A percentile compares a stretch with the other conserved stretches of the same genome.
These are phyloP conservation scores for Oophaga sylvatica DNA, from an alignment of 2,797 vertebrate species.

Conservation along the genomic window DNA sequence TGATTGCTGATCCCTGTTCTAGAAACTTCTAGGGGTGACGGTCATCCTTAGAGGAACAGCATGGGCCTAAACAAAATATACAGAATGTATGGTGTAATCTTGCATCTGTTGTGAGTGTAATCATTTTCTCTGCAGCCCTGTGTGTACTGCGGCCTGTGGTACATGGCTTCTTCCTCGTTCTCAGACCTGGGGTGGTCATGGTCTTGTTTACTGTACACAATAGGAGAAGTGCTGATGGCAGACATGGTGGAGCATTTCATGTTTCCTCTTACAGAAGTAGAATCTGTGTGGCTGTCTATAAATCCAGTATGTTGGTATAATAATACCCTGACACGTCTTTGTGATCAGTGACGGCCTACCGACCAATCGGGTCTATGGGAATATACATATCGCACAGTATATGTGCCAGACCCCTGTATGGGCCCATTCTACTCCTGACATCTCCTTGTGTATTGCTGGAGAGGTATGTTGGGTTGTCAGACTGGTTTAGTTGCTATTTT, in stretches of 20 bases:
- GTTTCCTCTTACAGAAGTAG: background rate
- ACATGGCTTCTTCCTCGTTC: background rate
- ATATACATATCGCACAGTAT: background rate
- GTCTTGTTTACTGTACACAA: background rate
- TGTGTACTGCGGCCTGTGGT: background rate
- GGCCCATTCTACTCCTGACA: too few relatives aligned
- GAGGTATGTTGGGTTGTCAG: slow-evolving; percentile 2
- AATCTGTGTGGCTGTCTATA: background rate
- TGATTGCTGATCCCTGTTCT: background rate
- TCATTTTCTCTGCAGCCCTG: background rate
- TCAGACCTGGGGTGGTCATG: background rate
- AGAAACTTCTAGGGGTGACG: background rate
- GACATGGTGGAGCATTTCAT: background rate
- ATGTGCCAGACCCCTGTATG: background rate
- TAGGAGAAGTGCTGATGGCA: background rate
- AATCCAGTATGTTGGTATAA: background rate
- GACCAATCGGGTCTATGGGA: background rate
- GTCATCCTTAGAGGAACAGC: background rate
- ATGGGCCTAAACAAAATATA: too few relatives aligned
- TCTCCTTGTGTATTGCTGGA: background rate
- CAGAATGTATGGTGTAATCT: too few relatives aligned
- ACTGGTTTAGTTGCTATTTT: slow-evolving; percentile 12
- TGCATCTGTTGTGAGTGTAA: too few relatives aligned
- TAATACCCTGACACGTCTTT: background rate
- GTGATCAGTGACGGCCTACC: background rate